phyloP scores from a whole-genome alignment of 2,797 vertebrate species.

The Coluber constrictor region DNA sequence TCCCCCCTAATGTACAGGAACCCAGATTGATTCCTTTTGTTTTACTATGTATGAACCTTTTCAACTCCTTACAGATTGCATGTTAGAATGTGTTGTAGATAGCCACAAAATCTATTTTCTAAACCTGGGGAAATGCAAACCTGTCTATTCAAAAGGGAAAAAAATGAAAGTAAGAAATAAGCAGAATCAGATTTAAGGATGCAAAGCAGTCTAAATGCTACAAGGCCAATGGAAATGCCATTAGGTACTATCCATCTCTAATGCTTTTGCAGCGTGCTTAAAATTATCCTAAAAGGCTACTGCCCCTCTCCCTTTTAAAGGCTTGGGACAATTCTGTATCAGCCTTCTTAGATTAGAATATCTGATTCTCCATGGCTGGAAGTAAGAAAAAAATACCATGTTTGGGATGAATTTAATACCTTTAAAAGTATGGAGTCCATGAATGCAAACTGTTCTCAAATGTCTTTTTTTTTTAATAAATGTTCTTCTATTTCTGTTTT shows the following conservation, averaged over 20 bases:
- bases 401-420: background rate
- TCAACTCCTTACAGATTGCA: background rate
- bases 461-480: slow-evolving; percentile 24
- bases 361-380: background rate
- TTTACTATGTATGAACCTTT: background rate
- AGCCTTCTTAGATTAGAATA: slow-evolving; percentile 3
- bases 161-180: background rate
- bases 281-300: background rate
- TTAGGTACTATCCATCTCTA: background rate
- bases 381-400: slow-evolving; percentile 21
- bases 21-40: background rate
- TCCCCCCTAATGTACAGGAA: background rate
- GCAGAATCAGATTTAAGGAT: background rate
- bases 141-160: background rate
- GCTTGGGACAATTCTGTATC: slow-evolving; percentile 9
- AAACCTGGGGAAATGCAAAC: background rate
- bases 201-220: background rate
- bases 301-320: slow-evolving; percentile 19
- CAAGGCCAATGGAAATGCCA: background rate
- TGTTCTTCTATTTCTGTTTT: background rate
- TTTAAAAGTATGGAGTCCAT: background rate
- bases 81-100: background rate
- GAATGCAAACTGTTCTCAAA: background rate
- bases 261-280: background rate
- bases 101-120: background rate